Conservation (phyloP, 2,797 vertebrate genomes). For the Gobio occitaniae region DNA sequence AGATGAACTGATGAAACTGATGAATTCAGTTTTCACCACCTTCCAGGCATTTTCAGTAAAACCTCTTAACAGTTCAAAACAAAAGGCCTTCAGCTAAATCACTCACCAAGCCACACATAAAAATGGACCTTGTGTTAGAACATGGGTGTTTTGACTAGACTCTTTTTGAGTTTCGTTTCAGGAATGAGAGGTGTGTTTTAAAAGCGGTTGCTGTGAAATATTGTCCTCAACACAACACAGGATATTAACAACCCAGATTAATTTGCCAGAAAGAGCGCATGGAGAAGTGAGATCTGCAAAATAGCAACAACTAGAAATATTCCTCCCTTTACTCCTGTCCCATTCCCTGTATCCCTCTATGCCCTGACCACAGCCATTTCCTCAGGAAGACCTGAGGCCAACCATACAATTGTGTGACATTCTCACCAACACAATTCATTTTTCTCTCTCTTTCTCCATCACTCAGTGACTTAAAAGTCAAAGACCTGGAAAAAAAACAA, state of each 20-base stretch:
- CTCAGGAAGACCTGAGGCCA: slow-evolving; percentile 48
- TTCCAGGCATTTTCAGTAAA: background rate
- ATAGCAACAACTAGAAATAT: background rate
- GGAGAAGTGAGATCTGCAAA: background rate
- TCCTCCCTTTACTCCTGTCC: background rate
- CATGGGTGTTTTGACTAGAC: slow-evolving; percentile 3
- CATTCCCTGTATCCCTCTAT: slow-evolving; percentile 16
- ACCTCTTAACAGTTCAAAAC: background rate
- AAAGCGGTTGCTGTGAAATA: slow-evolving; percentile 1
- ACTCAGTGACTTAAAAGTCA: slow-evolving; percentile 56
- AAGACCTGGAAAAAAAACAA: slow-evolving; percentile 18
- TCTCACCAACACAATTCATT: slow-evolving; percentile 33
- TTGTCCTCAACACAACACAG: background rate
- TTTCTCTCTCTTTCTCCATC: slow-evolving; percentile 62
- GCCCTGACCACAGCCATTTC: slow-evolving; percentile 36
- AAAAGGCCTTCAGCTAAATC: background rate
- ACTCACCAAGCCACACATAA: background rate
- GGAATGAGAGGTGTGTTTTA: background rate
- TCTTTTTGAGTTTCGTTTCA: slow-evolving; percentile 16
- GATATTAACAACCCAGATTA: slow-evolving; percentile 10
- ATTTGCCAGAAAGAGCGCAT: background rate
- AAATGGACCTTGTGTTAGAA: background rate
- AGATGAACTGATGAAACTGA: background rate
- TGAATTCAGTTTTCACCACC: background rate
- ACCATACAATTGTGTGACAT: slow-evolving; percentile 41